Base-by-base conservation (phyloP, 1,140 invertebrate genomes). In the Notospermus geniculatus region DNA sequence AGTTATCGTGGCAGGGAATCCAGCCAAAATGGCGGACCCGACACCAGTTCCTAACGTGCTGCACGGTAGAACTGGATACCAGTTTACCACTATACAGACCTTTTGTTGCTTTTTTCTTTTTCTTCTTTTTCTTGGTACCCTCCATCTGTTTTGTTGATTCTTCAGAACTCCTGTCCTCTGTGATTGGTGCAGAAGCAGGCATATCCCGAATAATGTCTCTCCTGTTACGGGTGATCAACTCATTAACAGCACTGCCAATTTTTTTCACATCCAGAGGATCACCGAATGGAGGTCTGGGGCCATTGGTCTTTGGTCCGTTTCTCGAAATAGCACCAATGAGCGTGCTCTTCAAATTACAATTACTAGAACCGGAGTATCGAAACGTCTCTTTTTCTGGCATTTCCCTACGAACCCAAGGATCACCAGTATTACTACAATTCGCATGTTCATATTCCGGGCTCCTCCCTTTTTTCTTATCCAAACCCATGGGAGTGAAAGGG, bases 81-180 rank as follows among this genome's bases (percentile, higher is more conserved):
- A 56, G 30, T 28, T 17, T 22, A 30, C 66, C 62, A 62, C 29
- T 65, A n/a, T 23, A 54, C 7, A 54, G 4, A 50, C 46, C 46
- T 50, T 50, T 50, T 5, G 46, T 50, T 27, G 46, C 25, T n/a
- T 50, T 50, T 27, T 50, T 50, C 25, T 50, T 50, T 27, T 50
- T 50, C 46, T 50, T 50, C n/a, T 50, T 50, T n/a, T 50, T 50
- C n/a, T 50, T 50, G 46, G n/a, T 50, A n/a, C 25, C 25, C 25
- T 50, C 46, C n/a, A 15, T 7, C 15, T 36, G 32, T 36, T 50
- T 27, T 50, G n/a, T 27, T 4, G 46, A 50, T 50, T 50, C 25
- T 9, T 27, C 46, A 5, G 46, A 22, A 9, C 25, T 27, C 25
- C 25, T 27, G 25, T 22, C 46, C 46, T 50, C 25, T 4, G n/a